Conservation (phyloP, 1,140 invertebrate genomes). For the Uloborus diversus region DNA sequence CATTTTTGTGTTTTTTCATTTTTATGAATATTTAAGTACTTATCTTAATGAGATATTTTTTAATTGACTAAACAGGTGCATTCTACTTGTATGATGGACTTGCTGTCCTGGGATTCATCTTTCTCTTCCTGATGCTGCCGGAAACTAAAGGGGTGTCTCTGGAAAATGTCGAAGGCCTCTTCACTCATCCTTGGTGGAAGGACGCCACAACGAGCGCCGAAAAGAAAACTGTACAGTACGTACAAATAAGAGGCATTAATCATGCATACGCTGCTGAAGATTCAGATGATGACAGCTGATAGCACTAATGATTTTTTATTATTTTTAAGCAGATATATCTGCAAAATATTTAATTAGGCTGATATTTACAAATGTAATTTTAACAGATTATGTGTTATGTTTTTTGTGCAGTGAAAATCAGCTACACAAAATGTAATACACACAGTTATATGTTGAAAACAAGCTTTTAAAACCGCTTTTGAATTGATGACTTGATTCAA, state of each 20-base stretch:
- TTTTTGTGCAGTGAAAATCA: too few species aligned
- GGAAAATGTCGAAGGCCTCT: slow-evolving; percentile 69
- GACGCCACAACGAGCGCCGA: slow-evolving; percentile 61
- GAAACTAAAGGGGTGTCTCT: slow-evolving; percentile 70
- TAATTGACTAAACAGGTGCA: slow-evolving; percentile 68
- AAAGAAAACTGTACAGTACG: slow-evolving; percentile 67
- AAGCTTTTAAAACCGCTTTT: too few species aligned
- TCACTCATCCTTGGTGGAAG: slow-evolving; percentile 60
- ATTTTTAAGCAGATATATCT: too few species aligned
- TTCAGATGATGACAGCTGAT: slow-evolving; percentile 59
- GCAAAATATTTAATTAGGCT: too few species aligned
- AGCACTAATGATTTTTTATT: not conserved
- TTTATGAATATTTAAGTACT: too few species aligned
- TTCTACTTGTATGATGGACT: slow-evolving; percentile 70
- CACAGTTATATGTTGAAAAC: too few species aligned
- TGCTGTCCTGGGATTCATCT: slow-evolving; percentile 67
- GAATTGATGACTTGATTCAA: too few species aligned
- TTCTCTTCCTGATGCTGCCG: slow-evolving; percentile 69
- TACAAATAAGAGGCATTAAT: slow-evolving; percentile 67
- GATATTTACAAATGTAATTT: too few species aligned
- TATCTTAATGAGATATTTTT: too few species aligned
- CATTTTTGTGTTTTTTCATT: too few species aligned
- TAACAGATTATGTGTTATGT: too few species aligned
- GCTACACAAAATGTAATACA: too few species aligned
- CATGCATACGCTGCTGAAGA: slow-evolving; percentile 61